Evolutionary conservation across 2,888 invertebrate genomes (phyloP), one percentile per base, ranked within the genome.

Genomic region (Aquatica leii): DNA sequence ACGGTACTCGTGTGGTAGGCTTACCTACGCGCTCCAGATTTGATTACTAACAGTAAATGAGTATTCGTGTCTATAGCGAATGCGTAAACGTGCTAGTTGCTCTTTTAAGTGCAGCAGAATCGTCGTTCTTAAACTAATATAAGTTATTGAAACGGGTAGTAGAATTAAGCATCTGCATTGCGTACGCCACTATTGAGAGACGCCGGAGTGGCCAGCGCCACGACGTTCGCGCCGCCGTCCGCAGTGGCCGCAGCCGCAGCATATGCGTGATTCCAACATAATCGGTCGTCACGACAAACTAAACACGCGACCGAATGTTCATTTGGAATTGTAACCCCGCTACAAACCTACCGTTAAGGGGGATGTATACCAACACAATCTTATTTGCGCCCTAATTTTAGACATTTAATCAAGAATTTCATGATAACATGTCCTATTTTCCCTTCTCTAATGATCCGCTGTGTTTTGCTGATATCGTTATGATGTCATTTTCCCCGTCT

Each of bases 261-360:
- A 56, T 70, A 71, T 73, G 75, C 73, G 74, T 75, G 75, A 72
- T 72, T 67, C 65, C 65, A 60, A 69, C 41, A 55, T 40, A 63
- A 66, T 66, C 69, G 67, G 62, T 68, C 71, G 73, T 73, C 74
- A 76, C 74, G 75, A 74, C 67, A 74, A 73, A 70, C 68, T 62
- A 55, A 72, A 73, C 77, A 77, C 75, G 76, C 77, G 72, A 77
- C 72, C 71, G 72, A 73, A 76, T 75, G 74, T 74, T 76, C 76
- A 76, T 73, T 76, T 77, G 67, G 60, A 70, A 68, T 67, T 62
- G 69, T 70, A 70, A 71, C 69, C 69, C 65, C 68, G 69, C 69
- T 69, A 65, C 70, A 70, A 69, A 67, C 60, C 51, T 61, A 51
- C 52, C 62, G 43, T 64, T 60, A 65, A 67, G 56, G 54, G 61